Conservation (phyloP, 35 echinoderm and acorn worm genomes). For the Hemicentrotus pulcherrimus region DNA sequence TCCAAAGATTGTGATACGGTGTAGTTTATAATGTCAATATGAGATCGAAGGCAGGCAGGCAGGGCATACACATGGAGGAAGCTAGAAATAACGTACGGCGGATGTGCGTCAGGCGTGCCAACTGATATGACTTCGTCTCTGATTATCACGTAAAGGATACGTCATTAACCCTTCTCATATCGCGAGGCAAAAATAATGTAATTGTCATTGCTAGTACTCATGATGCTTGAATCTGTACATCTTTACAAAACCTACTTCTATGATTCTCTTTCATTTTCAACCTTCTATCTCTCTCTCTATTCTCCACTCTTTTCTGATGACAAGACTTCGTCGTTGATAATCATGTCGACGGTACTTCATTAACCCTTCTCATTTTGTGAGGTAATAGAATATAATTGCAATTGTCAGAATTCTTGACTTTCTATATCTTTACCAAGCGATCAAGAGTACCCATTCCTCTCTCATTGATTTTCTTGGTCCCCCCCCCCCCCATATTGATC, state of each 20-base stretch:
- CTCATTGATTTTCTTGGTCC: no score
- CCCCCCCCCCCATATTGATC: no score
- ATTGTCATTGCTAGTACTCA: background rate
- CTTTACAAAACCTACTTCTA: no score
- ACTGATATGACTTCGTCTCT: background rate
- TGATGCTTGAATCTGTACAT: no score
- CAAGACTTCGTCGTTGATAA: background rate
- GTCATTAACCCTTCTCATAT: background rate
- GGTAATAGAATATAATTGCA: background rate
- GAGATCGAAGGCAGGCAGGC: background rate
- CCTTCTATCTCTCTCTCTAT: no score
- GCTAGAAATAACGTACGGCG: background rate
- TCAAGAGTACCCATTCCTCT: no score
- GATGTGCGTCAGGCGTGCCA: background rate
- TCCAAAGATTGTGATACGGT: slow-evolving; percentile 3
- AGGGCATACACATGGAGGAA: background rate
- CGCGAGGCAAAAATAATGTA: background rate
- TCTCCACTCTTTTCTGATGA: background rate
- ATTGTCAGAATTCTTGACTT: background rate
- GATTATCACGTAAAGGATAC: background rate
- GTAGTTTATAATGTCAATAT: background rate
- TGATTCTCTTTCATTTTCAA: no score
- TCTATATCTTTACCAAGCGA: no score
- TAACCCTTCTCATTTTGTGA: background rate
- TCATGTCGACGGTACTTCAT: background rate